Evolutionary conservation across 1,140 invertebrate genomes (phyloP).

Genomic region (Brachionus koreanus): DNA sequence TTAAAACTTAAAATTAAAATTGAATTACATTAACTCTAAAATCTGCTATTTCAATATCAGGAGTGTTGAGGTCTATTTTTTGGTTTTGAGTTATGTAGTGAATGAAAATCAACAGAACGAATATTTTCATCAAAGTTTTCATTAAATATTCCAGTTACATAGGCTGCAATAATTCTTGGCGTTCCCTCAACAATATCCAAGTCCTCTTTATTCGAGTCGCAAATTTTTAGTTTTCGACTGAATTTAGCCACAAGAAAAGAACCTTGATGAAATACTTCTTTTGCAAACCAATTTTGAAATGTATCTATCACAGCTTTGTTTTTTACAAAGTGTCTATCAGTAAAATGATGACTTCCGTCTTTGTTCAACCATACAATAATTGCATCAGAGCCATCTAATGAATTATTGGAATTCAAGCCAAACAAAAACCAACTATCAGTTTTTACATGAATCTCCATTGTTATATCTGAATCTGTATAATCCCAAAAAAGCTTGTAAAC

Average conservation of each 20-base stretch:
- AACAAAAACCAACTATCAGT: conserved; percentile 30
- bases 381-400: conserved; percentile 19
- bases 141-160: background rate
- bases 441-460: conserved; percentile 10
- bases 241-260: conserved; percentile 1
- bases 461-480: conserved; percentile 17
- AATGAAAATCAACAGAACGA: background rate
- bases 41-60: background rate
- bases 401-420: background rate
- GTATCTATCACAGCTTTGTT: background rate
- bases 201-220: background rate
- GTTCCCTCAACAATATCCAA: background rate
- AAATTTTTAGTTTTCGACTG: conserved; percentile 8
- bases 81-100: background rate
- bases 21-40: conserved; percentile 12
- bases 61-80: background rate
- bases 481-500: background rate
- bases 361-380: conserved; percentile 25
- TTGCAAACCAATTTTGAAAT: conserved; percentile 5
- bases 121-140: background rate
- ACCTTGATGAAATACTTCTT: background rate
- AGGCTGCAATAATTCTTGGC: background rate
- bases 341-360: background rate
- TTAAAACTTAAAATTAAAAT: background rate
- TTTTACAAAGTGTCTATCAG: background rate